phyloP scores from a whole-genome alignment of 1,140 invertebrate genomes.

The Hylaeus volcanicus region DNA sequence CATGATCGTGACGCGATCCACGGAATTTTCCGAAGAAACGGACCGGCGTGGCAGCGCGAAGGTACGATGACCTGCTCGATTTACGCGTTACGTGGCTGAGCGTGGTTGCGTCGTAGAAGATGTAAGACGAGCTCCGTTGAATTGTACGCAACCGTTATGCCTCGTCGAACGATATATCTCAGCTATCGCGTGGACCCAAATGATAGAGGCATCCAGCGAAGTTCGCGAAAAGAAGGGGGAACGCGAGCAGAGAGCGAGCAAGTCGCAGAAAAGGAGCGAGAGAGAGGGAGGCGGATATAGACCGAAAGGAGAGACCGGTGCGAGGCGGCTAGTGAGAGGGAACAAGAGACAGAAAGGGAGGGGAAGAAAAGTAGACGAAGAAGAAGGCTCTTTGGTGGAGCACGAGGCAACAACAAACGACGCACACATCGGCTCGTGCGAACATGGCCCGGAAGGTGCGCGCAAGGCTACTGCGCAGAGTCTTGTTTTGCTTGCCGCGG shows the following conservation, averaged over 20 bases:
- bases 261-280: neutral
- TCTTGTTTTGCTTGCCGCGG: constrained; percentile 73
- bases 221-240: neutral
- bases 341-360: neutral
- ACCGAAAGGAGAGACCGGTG: neutral
- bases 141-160: constrained; percentile 14
- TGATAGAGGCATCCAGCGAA: constrained; percentile 1
- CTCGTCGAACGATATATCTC: constrained; percentile 22
- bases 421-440: constrained; percentile 54
- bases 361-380: neutral
- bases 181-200: constrained; percentile 38
- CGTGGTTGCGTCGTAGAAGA: constrained; percentile 58
- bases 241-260: neutral
- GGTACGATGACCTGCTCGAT: constrained; percentile 69
- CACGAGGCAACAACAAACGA: constrained; percentile 43
- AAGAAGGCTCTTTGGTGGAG: constrained; percentile 30
- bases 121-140: constrained; percentile 50
- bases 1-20: neutral
- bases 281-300: neutral
- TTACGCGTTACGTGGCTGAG: constrained; percentile 56
- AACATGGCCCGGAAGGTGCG: constrained; percentile 74
- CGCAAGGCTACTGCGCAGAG: constrained; percentile 69
- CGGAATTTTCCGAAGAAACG: constrained; percentile 29
- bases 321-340: neutral
- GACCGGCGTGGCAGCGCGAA: constrained; percentile 19